Percentiles rank a stretch among this genome's conserved stretches.
phyloP scores from a whole-genome alignment of 64 coral and sea anemone genomes.

The Dendronephthya gigantea region DNA sequence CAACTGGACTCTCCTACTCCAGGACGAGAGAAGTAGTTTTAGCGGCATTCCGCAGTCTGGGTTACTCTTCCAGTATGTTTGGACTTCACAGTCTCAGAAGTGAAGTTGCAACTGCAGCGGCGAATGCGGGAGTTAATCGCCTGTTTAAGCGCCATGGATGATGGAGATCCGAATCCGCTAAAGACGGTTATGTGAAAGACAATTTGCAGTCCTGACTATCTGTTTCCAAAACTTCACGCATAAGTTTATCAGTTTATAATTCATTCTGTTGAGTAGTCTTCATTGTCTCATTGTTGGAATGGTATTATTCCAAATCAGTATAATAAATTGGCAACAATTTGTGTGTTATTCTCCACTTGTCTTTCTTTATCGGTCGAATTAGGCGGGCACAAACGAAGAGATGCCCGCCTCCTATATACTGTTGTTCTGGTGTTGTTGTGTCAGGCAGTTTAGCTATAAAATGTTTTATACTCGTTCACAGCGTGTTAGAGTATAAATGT shows the following conservation, averaged over 20 bases:
- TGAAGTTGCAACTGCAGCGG: not conserved
- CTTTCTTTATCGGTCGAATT: not conserved
- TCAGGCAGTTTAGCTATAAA: conserved; percentile 5
- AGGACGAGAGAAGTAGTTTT: too few species aligned
- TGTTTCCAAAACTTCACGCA: not conserved
- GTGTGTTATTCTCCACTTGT: not conserved
- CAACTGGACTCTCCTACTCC: not conserved
- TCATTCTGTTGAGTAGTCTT: too few species aligned
- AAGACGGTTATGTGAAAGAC: not conserved
- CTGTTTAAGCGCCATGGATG: not conserved
- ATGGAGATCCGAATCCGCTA: not conserved
- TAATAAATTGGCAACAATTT: too few species aligned
- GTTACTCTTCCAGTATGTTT: too few species aligned
- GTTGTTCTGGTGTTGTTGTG: not conserved
- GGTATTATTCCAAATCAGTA: too few species aligned
- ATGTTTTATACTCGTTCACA: not conserved
- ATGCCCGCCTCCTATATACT: not conserved
- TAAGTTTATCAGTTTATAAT: too few species aligned
- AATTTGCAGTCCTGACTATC: not conserved
- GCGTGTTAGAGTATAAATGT: not conserved
- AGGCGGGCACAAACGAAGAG: not conserved
- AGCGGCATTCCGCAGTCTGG: too few species aligned
- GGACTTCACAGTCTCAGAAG: too few species aligned
- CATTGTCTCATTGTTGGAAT: too few species aligned
- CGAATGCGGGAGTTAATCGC: not conserved